Evolutionary conservation across 2,888 invertebrate genomes (phyloP).

Genomic region (Aricia artaxerxes): DNA sequence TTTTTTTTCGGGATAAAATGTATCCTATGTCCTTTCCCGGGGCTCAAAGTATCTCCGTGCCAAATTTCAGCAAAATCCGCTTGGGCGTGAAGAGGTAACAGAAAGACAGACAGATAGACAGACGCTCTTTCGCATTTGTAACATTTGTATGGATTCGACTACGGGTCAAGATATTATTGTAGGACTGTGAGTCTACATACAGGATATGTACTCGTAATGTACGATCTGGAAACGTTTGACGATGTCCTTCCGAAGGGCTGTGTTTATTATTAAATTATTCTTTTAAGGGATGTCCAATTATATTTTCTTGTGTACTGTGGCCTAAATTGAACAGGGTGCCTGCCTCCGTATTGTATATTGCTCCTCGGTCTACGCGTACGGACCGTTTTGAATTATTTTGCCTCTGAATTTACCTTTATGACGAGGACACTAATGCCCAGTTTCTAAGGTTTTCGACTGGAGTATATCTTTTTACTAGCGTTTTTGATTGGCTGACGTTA

Average conservation of each 20-base stretch:
- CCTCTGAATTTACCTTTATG: background rate
- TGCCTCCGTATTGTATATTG: conserved; percentile 31
- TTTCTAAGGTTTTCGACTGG: too few relatives aligned
- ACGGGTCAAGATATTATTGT: too few relatives aligned
- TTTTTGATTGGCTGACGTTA: too few relatives aligned
- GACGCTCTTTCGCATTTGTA: too few relatives aligned
- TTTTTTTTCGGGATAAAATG: too few relatives aligned
- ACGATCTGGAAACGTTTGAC: conserved; percentile 12
- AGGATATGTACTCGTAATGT: background rate
- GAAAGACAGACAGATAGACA: too few relatives aligned
- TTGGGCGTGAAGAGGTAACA: too few relatives aligned
- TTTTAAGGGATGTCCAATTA: conserved; percentile 31
- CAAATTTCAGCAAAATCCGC: too few relatives aligned
- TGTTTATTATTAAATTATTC: conserved; percentile 40
- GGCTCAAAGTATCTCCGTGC: too few relatives aligned
- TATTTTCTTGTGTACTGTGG: conserved; percentile 41
- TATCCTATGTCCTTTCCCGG: too few relatives aligned
- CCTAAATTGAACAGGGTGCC: conserved; percentile 50
- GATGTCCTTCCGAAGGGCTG: conserved; percentile 48
- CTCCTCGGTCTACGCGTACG: conserved; percentile 12
- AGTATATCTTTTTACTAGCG: too few relatives aligned
- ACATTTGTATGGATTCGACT: background rate
- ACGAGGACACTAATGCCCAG: background rate
- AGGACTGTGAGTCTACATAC: too few relatives aligned
- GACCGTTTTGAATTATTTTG: background rate